Conservation (phyloP, 2,797 vertebrate species). For the Etheostoma perlongum region DNA sequence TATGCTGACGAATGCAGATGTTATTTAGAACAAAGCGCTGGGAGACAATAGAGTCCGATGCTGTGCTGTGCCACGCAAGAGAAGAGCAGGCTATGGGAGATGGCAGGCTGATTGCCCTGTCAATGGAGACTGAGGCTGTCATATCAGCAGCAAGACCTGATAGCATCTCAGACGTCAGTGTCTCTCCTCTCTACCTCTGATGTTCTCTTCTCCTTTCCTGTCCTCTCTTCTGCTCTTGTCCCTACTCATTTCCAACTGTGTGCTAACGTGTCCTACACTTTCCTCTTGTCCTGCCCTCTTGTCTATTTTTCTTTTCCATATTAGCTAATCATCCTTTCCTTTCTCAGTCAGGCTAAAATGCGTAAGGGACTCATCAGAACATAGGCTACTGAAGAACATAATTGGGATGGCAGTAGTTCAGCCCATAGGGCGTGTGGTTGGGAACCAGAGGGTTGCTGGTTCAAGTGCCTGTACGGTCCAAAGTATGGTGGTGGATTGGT, state of each 20-base stretch:
- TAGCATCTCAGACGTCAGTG: conserved; percentile 81
- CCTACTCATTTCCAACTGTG: conserved; percentile 47
- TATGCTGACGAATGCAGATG: conserved; percentile 82
- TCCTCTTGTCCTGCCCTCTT: conserved; percentile 21
- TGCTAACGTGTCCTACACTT: conserved; percentile 23
- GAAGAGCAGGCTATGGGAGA: conserved; percentile 72
- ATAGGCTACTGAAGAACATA: no score
- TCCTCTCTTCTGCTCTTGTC: conserved; percentile 45
- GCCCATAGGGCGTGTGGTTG: no score
- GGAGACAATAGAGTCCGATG: conserved; percentile 73
- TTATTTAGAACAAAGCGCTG: conserved; percentile 76
- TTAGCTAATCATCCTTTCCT: conserved; percentile 10
- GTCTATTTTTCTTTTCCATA: conserved; percentile 5
- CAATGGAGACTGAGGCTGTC: conserved; percentile 73
- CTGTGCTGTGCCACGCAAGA: conserved; percentile 58
- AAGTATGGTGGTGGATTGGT: no score
- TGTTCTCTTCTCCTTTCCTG: conserved; percentile 66
- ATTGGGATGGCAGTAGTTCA: no score
- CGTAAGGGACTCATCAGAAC: not conserved
- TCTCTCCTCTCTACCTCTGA: conserved; percentile 72
- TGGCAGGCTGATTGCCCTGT: conserved; percentile 78
- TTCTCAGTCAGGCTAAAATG: not conserved
- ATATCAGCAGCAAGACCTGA: conserved; percentile 77
- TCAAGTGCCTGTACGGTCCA: no score
- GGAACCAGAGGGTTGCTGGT: no score